Evolutionary conservation across 2,113 vertebrate species (phyloP).

Genomic region (Odocoileus hemionus): DNA sequence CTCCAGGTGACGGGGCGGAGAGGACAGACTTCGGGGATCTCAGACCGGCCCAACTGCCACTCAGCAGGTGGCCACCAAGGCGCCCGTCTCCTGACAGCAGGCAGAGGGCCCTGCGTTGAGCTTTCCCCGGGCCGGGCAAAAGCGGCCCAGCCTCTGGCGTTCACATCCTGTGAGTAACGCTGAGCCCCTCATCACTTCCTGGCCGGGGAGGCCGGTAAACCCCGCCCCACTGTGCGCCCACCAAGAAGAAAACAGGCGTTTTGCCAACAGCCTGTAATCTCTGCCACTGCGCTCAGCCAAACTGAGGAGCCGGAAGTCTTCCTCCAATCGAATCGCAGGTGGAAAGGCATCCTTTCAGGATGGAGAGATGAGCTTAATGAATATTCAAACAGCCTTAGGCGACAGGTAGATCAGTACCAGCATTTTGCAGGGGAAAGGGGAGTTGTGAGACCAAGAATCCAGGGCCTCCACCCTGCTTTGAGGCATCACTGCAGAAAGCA

Average conservation of each 20-base stretch:
- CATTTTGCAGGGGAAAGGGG: background rate
- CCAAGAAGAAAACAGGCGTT: rapidly evolving
- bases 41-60: background rate
- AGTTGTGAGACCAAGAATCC: rapidly evolving
- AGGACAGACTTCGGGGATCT: rapidly evolving
- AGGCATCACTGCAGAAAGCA: rapidly evolving
- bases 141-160: rapidly evolving
- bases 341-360: background rate
- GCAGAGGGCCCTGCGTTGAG: rapidly evolving
- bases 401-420: no score
- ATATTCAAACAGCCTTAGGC: no score
- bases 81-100: rapidly evolving
- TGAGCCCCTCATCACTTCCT: rapidly evolving
- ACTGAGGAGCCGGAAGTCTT: rapidly evolving
- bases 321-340: background rate
- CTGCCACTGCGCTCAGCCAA: background rate
- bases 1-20: rapidly evolving
- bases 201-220: background rate
- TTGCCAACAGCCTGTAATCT: background rate
- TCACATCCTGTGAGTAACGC: rapidly evolving
- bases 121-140: background rate
- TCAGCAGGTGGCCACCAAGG: background rate
- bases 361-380: background rate
- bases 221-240: rapidly evolving
- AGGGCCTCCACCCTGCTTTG: rapidly evolving